These are phyloP conservation scores for Catocala fraxini DNA, from an alignment of 2,888 invertebrate species.

Conservation along the genomic window DNA sequence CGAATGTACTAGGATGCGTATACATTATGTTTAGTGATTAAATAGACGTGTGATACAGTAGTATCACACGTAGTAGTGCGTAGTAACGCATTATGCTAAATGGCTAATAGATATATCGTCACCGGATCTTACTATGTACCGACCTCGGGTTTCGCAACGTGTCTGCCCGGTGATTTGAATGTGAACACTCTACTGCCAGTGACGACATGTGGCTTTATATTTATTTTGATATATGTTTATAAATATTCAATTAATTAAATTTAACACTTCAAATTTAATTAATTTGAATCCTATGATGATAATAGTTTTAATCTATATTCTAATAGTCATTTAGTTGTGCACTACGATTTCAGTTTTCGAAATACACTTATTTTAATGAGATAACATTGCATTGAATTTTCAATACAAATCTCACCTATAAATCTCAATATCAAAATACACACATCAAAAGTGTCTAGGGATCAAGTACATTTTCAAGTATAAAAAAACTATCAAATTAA, in stretches of 20 bases:
- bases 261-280: no score
- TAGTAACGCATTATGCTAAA: constrained; percentile 26
- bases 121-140: constrained; percentile 32
- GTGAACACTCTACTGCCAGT: constrained; percentile 30
- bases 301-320: no score
- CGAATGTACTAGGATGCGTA: constrained; percentile 31
- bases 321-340: not conserved
- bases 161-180: constrained; percentile 38
- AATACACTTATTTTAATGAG: constrained; percentile 14
- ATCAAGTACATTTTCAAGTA: no score
- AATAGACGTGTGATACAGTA: constrained; percentile 21
- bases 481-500: no score
- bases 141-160: constrained; percentile 54
- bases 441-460: no score
- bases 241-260: no score
- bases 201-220: constrained; percentile 34
- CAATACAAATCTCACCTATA: constrained; percentile 18
- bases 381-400: constrained; percentile 22
- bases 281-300: no score
- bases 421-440: constrained; percentile 27
- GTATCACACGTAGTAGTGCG: no score
- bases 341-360: not conserved
- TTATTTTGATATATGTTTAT: constrained; percentile 23
- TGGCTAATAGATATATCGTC: constrained; percentile 26
- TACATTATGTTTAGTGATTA: constrained; percentile 35